These are phyloP conservation scores for Sterna hirundo DNA, from an alignment of 2,113 vertebrate genomes.

Conservation along the genomic window DNA sequence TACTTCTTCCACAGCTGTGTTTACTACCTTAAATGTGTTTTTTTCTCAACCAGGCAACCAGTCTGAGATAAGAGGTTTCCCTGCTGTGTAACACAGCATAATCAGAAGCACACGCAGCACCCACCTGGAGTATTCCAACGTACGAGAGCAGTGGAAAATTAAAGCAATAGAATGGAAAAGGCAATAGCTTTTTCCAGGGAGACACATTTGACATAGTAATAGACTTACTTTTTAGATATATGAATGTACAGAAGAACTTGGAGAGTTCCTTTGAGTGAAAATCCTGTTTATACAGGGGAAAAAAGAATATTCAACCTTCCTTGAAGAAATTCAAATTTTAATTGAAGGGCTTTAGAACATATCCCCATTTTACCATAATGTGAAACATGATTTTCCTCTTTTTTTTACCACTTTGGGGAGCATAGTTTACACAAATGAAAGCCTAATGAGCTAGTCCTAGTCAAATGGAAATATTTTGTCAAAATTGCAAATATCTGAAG, in stretches of 20 bases:
- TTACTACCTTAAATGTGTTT: conserved; percentile 67
- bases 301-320: neutral
- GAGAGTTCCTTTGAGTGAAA: neutral
- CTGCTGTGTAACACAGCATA: conserved; percentile 67
- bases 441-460: neutral
- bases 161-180: conserved; percentile 68
- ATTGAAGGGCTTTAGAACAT: neutral
- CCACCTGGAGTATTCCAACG: conserved; percentile 65
- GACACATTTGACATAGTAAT: conserved; percentile 20
- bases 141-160: conserved; percentile 58
- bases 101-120: conserved; percentile 62
- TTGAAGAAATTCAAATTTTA: neutral
- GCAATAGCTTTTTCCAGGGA: conserved; percentile 58
- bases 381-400: neutral
- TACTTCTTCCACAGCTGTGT: conserved; percentile 76
- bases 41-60: conserved; percentile 59
- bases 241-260: neutral
- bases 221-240: conserved; percentile 4
- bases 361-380: neutral
- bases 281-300: neutral
- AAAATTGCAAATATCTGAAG: neutral
- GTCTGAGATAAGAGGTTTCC: conserved; percentile 76
- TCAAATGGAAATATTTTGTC: neutral
- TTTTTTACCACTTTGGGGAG: neutral
- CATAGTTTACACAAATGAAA: neutral